Evolutionary conservation across 2,113 vertebrate genomes (phyloP).

Genomic region (Condylura cristata): DNA sequence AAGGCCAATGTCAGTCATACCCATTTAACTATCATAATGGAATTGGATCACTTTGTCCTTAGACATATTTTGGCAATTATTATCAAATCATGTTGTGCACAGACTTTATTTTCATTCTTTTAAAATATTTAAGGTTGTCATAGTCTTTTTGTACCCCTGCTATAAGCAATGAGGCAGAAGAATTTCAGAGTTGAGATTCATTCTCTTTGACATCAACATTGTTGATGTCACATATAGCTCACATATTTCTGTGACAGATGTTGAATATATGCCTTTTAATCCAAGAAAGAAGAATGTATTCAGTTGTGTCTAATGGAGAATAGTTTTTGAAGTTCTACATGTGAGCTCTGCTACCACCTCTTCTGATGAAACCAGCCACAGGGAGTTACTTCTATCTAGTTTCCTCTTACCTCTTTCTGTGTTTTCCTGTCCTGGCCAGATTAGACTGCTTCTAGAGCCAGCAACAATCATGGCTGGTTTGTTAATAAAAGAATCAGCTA

Average conservation of each 20-base stretch:
- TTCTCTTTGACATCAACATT: neutral
- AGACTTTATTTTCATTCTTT: neutral
- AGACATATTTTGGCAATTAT: slow-evolving; percentile 25
- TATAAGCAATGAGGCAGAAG: neutral
- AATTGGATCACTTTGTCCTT: neutral
- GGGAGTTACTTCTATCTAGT: neutral
- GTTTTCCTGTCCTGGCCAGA: neutral
- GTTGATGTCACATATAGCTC: no score
- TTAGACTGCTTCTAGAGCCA: neutral
- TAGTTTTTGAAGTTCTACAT: neutral
- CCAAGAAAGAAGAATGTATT: neutral
- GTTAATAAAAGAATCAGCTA: neutral
- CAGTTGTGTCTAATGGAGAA: neutral
- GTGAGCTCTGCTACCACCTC: neutral
- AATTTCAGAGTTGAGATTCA: neutral
- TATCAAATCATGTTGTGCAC: neutral
- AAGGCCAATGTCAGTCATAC: neutral
- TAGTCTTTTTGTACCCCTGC: neutral
- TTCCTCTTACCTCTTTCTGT: neutral
- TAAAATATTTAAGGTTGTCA: neutral
- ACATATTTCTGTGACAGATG: neutral
- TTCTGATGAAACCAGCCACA: neutral
- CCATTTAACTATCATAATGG: neutral
- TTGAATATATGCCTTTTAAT: neutral
- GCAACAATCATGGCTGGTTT: neutral